Percentiles rank a stretch among this genome's conserved stretches.
phyloP scores from a whole-genome alignment of 2,797 vertebrate genomes.

The Scolopax bukidnonensis region DNA sequence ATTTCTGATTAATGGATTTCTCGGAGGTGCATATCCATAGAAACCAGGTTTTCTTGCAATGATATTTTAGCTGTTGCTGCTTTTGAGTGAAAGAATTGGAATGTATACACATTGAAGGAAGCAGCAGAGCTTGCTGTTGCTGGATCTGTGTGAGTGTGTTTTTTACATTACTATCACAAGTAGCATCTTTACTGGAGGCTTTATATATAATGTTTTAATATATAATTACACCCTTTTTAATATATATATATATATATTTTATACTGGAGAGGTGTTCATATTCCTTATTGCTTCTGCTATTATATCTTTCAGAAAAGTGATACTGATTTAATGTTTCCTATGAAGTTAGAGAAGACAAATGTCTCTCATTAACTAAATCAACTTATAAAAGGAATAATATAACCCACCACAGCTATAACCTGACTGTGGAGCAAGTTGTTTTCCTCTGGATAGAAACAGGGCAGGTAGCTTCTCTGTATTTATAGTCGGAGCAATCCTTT shows the following conservation, averaged over 20 bases:
- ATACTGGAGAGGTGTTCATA: neutral
- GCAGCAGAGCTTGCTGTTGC: neutral
- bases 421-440: neutral
- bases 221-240: neutral
- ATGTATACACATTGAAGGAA: neutral
- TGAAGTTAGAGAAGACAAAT: neutral
- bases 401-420: neutral
- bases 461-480: slow-evolving; percentile 10
- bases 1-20: neutral
- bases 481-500: slow-evolving; percentile 36
- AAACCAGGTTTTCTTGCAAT: neutral
- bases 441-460: neutral
- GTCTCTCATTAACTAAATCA: neutral
- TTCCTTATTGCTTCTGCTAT: neutral
- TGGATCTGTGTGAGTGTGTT: neutral
- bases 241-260: neutral
- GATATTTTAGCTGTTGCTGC: neutral
- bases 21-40: neutral
- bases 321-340: neutral
- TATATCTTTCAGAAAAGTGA: neutral
- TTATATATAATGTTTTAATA: neutral
- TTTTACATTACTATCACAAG: neutral
- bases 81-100: neutral
- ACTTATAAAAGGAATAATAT: neutral
- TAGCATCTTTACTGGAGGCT: neutral